Evolutionary conservation across 2,888 invertebrate genomes (phyloP).

Genomic region (Idaea aversata): DNA sequence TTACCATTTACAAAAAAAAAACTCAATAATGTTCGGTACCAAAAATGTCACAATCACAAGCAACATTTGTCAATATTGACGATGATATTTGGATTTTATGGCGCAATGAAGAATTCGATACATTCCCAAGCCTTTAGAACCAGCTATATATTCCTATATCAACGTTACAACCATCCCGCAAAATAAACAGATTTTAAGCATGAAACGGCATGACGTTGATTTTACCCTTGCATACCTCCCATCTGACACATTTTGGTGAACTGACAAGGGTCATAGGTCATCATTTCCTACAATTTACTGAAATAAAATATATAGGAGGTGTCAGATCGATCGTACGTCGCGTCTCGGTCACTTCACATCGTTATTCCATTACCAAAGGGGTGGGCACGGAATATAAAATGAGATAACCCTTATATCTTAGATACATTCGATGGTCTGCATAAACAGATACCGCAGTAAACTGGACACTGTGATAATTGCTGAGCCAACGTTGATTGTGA

Average conservation of each 20-base stretch:
- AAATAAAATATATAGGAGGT: conserved; percentile 65
- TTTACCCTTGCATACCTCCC: conserved; percentile 23
- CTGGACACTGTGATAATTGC: conserved; percentile 12
- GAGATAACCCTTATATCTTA: conserved; percentile 64
- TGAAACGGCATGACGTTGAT: conserved; percentile 25
- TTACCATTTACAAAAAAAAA: not conserved
- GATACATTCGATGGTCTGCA: conserved; percentile 38
- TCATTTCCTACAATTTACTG: conserved; percentile 69
- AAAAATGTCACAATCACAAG: not conserved
- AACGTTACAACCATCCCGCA: not conserved
- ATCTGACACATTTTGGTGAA: conserved; percentile 48
- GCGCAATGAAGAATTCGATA: not conserved
- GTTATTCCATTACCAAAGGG: conserved; percentile 71
- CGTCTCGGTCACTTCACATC: conserved; percentile 54
- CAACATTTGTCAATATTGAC: not conserved
- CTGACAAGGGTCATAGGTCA: conserved; percentile 66
- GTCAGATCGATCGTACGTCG: conserved; percentile 59
- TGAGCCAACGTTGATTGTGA: conserved; percentile 7
- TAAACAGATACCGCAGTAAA: conserved; percentile 4
- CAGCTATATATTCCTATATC: not conserved
- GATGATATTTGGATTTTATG: not conserved
- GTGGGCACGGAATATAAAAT: conserved; percentile 67
- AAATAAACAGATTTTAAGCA: conserved; percentile 4
- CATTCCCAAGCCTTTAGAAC: not conserved
- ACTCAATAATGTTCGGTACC: not conserved